Conservation (phyloP, 2,797 vertebrate species). For the Gallinago nigripennis region DNA sequence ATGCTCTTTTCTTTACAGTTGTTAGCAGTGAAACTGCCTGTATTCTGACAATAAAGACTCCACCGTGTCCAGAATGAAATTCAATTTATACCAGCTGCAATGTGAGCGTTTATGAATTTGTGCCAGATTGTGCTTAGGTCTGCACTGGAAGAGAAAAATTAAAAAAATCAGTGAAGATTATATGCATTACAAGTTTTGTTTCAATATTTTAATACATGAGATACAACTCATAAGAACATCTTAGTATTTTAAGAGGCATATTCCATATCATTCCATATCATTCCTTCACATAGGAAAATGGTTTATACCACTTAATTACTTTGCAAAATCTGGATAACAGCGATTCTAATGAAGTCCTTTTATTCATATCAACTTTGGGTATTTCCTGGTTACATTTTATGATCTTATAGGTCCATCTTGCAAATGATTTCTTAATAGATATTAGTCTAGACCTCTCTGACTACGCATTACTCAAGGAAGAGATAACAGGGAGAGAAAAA, state of each 20-base stretch:
- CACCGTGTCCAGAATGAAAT: background rate
- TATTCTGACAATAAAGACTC: background rate
- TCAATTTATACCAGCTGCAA: background rate
- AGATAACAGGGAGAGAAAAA: background rate
- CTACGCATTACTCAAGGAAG: background rate
- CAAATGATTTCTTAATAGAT: background rate
- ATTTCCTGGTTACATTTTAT: background rate
- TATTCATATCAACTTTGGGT: background rate
- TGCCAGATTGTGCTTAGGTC: background rate
- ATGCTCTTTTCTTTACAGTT: background rate
- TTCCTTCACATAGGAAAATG: background rate
- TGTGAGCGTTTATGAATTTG: background rate
- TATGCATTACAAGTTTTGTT: background rate
- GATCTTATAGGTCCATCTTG: background rate
- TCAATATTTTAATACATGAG: background rate
- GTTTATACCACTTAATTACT: background rate
- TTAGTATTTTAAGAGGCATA: background rate
- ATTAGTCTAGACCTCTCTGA: background rate
- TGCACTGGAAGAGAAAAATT: background rate
- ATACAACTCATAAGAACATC: background rate
- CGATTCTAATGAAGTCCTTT: background rate
- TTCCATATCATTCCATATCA: background rate
- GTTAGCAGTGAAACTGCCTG: background rate
- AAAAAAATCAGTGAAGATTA: background rate
- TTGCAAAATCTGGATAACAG: background rate